These are phyloP conservation scores for Axinella damicornis DNA, from an alignment of 37 sponge, comb jelly and placozoan genomes.

Conservation along the genomic window DNA sequence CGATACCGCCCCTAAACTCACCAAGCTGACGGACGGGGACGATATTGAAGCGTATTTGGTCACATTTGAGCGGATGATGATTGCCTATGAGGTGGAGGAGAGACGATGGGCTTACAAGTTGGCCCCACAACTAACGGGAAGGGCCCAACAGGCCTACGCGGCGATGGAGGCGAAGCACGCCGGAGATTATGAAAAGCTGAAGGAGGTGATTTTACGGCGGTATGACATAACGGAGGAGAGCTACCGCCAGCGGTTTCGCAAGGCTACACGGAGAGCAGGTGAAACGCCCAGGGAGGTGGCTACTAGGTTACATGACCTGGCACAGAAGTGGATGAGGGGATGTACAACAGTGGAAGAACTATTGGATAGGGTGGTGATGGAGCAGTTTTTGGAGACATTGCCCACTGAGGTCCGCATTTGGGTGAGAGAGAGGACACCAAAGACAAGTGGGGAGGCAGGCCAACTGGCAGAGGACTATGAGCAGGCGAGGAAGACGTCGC, in stretches of 20 bases:
- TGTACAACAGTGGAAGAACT: conserved; percentile 22
- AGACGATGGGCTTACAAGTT: conserved; percentile 21
- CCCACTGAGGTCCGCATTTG: conserved; percentile 26
- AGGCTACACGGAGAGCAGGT: conserved; percentile 1
- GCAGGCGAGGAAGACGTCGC: neutral
- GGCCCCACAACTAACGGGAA: conserved; percentile 39
- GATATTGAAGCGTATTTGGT: conserved; percentile 42
- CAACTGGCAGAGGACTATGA: conserved; percentile 14
- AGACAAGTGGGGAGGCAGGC: conserved; percentile 28
- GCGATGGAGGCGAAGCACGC: conserved; percentile 27
- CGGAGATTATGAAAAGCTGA: conserved; percentile 15
- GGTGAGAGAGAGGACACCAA: conserved; percentile 43
- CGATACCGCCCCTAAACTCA: too few species aligned
- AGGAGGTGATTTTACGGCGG: conserved; percentile 33
- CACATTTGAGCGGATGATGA: conserved; percentile 43
- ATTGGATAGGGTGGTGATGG: conserved; percentile 25
- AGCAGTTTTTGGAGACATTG: conserved; percentile 39
- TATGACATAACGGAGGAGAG: conserved; percentile 46
- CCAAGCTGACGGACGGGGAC: conserved; percentile 22
- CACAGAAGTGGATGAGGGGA: conserved; percentile 28
- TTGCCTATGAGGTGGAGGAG: neutral
- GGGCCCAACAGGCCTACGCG: conserved; percentile 53
- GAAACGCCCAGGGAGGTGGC: conserved; percentile 41
- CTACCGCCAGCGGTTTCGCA: conserved; percentile 40
- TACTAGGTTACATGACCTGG: conserved; percentile 25